Evolutionary conservation across 2,888 invertebrate genomes (phyloP).

Genomic region (Hypena proboscidalis): DNA sequence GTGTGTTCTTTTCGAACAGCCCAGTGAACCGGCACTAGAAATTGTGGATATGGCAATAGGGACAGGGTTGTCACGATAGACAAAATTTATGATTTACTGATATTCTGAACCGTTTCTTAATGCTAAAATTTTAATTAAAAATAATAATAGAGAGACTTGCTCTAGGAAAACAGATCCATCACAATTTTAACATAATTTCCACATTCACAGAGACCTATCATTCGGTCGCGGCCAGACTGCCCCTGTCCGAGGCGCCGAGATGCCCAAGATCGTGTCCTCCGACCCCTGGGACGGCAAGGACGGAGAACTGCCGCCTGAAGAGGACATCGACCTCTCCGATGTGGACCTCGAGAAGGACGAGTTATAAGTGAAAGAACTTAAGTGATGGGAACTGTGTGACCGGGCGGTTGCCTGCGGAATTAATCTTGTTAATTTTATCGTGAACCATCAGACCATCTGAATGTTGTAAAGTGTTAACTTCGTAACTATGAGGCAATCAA

Average conservation of each 20-base stretch:
- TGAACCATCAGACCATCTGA: constrained; percentile 20
- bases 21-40: too few relatives aligned
- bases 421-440: too few relatives aligned
- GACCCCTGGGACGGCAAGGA: constrained; percentile 98
- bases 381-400: constrained; percentile 14
- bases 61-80: neutral
- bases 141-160: too few relatives aligned
- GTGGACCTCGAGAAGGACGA: constrained; percentile 93
- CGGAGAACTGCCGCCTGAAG: constrained; percentile 93
- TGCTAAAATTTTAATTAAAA: too few relatives aligned
- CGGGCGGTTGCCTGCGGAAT: neutral
- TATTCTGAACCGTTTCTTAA: too few relatives aligned
- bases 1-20: too few relatives aligned
- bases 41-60: too few relatives aligned
- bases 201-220: constrained; percentile 91
- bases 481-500: too few relatives aligned
- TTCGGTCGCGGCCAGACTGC: constrained; percentile 97
- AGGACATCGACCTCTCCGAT: constrained; percentile 97
- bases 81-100: neutral
- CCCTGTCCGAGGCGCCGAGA: constrained; percentile 92
- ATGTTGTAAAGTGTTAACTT: too few relatives aligned
- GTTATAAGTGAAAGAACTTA: constrained; percentile 77
- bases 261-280: constrained; percentile 89
- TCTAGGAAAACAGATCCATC: too few relatives aligned
- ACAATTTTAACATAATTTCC: too few relatives aligned